These are phyloP conservation scores for Heterohyrax brucei DNA, from an alignment of 2,797 vertebrate genomes.

Conservation along the genomic window DNA sequence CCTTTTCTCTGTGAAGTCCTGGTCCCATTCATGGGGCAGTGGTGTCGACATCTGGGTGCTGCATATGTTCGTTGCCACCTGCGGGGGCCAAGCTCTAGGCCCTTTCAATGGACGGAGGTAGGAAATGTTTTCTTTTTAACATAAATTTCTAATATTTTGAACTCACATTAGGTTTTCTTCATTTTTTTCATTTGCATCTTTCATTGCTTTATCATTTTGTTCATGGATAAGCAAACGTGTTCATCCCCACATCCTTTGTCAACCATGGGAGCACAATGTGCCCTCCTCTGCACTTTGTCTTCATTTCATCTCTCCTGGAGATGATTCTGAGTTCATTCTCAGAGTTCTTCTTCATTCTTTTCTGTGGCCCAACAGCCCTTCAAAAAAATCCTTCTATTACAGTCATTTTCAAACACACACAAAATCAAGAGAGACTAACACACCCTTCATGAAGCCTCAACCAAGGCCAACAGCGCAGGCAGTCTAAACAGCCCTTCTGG, in stretches of 20 bases:
- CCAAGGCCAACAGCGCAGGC: fast-evolving
- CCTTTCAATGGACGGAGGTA: background rate
- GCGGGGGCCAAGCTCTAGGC: background rate
- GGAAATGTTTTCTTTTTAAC: background rate
- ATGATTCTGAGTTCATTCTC: background rate
- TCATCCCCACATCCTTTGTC: background rate
- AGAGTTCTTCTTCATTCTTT: background rate
- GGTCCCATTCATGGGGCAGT: background rate
- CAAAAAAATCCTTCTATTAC: background rate
- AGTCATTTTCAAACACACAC: background rate
- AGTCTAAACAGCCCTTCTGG: background rate
- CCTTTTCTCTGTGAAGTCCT: background rate
- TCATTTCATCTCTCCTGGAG: background rate
- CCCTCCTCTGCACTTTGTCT: background rate
- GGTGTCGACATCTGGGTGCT: background rate
- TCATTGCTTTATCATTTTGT: background rate
- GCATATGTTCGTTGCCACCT: background rate
- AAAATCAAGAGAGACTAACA: background rate
- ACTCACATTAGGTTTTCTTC: background rate
- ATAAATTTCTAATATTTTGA: background rate
- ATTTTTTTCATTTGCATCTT: background rate
- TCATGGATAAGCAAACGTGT: too few species aligned
- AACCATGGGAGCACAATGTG: too few species aligned
- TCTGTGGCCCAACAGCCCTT: background rate
- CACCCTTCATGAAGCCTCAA: background rate